phyloP scores from a whole-genome alignment of 2,113 vertebrate genomes.

The Otus sunia region DNA sequence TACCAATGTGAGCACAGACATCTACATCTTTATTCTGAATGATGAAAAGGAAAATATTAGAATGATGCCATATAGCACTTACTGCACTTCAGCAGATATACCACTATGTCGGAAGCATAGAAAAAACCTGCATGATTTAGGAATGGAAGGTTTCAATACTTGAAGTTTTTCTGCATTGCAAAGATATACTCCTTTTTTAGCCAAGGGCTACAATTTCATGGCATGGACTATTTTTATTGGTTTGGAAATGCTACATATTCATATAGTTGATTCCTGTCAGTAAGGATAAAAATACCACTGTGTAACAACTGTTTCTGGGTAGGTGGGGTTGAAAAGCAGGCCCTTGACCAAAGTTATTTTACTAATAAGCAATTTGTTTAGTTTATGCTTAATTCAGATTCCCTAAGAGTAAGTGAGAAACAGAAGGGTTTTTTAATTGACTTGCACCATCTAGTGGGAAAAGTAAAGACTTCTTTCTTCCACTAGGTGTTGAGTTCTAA shows the following conservation, averaged over 20 bases:
- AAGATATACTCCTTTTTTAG: background rate
- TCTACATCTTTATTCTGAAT: background rate
- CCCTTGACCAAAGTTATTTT: background rate
- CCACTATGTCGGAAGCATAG: accelerated
- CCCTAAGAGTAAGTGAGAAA: background rate
- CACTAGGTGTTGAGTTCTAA: background rate
- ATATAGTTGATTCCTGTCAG: background rate
- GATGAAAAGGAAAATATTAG: background rate
- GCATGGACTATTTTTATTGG: background rate
- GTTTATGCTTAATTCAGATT: background rate
- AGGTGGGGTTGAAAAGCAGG: background rate
- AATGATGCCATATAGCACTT: background rate
- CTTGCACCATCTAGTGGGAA: conserved; percentile 47
- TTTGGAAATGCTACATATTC: background rate
- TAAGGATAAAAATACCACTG: background rate
- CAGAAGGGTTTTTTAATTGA: background rate
- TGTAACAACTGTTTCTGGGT: background rate
- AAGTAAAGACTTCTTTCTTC: background rate
- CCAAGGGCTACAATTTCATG: background rate
- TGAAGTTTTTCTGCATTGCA: background rate
- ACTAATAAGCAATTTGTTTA: background rate
- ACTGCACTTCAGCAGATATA: background rate
- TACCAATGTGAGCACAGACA: background rate
- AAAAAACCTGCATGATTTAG: background rate
- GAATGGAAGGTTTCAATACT: background rate